phyloP scores from a whole-genome alignment of 2,888 invertebrate species.

The Noctua fimbriata region DNA sequence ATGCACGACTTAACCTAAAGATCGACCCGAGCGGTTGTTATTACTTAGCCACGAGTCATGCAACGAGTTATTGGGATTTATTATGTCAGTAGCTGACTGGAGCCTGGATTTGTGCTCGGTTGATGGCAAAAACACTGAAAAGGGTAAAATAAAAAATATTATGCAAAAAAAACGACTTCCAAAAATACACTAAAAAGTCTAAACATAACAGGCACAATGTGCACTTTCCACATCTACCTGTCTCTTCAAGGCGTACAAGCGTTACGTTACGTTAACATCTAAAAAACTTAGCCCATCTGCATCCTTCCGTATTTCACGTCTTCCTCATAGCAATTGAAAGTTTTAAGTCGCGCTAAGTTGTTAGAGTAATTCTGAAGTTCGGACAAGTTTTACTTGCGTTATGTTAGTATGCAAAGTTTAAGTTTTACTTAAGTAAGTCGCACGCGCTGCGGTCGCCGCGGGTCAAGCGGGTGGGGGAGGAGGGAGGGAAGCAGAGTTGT shows the following conservation, averaged over 20 bases:
- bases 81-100: neutral
- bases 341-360: conserved; percentile 61
- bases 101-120: neutral
- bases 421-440: conserved; percentile 44
- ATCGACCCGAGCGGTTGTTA: no score
- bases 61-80: no score
- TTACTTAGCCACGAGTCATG: no score
- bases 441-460: conserved; percentile 24
- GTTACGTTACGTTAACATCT: conserved; percentile 4
- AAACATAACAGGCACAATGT: no score
- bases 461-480: conserved; percentile 27
- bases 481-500: neutral
- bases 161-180: no score
- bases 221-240: no score
- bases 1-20: no score
- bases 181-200: no score
- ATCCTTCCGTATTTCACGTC: conserved; percentile 31
- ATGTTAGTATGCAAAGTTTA: conserved; percentile 32
- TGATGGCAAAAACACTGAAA: neutral
- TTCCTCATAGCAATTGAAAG: conserved; percentile 49
- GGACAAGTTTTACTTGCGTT: conserved; percentile 38
- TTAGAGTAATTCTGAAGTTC: conserved; percentile 55
- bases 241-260: neutral
- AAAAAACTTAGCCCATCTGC: conserved; percentile 16
- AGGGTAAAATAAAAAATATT: no score